Evolutionary conservation across 2,797 vertebrate genomes (phyloP), one percentile per base, ranked within the genome.

Genomic region (Phoebastria nigripes): DNA sequence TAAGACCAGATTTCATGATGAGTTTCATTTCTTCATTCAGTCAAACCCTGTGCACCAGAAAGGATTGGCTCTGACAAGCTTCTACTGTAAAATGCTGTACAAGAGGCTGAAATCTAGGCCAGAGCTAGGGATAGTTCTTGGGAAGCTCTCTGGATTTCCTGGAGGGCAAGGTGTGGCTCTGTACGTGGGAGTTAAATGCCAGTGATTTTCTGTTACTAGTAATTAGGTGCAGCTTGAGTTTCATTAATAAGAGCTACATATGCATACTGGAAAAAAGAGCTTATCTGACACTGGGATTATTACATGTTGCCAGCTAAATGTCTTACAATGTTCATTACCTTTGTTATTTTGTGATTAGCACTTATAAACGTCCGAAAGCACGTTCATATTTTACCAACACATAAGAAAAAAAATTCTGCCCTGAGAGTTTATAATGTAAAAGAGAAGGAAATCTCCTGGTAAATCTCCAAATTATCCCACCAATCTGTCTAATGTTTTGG

Each of bases 161-260:
- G 94, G 77, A 96, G 90, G 94, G 95, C 66, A 84, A 87, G 97
- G 95, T 87, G 96, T 94, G 94, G 84, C 69, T 92, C 69, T 71
- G 24, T 74, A 37, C 0, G 47, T 87, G 87, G 93, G 95, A 94
- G 42, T 79, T 80, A 90, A 94, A 96, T 0, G 67, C 87, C 71
- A 62, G 31, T 63, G 93, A 83, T 85, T 59, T 93, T 96, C 81
- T 95, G 90, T 93, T 92, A 89, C 91, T 80, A 83, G 65, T 96
- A 96, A 97, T 96, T 97, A 97, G 8, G 47, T 94, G 65, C 42
- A 82, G 85, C 66, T 95, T 96, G 67, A 95, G 73, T 91, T 94
- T 94, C 88, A 95, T 92, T 95, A 96, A 90, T 90, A 87, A 94
- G 81, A 95, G 49, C 83, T 87, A 84, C 91, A 73, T 65, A 54